These are phyloP conservation scores for Drosophila neonasuta DNA, from an alignment of 2,888 invertebrate species.

Conservation along the genomic window DNA sequence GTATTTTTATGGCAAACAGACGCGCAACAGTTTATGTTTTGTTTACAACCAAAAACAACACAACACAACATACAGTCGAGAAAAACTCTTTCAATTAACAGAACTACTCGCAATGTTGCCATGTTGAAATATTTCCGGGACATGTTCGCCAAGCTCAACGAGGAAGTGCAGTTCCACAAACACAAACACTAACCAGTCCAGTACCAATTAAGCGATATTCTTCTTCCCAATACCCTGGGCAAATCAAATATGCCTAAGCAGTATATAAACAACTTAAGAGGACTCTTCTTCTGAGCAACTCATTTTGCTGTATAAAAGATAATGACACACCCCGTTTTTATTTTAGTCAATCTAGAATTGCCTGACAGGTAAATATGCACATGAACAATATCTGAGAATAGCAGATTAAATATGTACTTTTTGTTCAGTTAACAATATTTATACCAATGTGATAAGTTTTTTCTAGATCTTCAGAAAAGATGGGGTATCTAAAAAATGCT, in stretches of 20 bases:
- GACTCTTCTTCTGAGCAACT: neutral
- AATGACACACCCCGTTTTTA: neutral
- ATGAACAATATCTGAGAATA: neutral
- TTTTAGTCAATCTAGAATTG: neutral
- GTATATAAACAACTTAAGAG: neutral
- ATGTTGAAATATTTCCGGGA: constrained; percentile 63
- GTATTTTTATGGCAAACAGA: constrained; percentile 65
- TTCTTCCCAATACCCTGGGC: constrained; percentile 1
- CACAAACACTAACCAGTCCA: constrained; percentile 5
- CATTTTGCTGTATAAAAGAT: neutral
- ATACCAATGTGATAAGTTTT: neutral
- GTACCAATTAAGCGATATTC: constrained; percentile 1
- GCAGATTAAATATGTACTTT: neutral
- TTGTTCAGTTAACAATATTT: neutral
- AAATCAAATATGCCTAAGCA: neutral
- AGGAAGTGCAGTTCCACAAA: constrained; percentile 52
- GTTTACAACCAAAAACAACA: constrained; percentile 54
- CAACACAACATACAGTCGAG: neutral
- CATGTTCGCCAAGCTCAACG: constrained; percentile 17
- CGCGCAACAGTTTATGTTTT: constrained; percentile 58
- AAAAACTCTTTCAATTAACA: constrained; percentile 17
- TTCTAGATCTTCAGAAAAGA: neutral
- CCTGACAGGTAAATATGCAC: neutral
- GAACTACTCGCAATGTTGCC: constrained; percentile 37
- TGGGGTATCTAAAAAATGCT: neutral